Evolutionary conservation across 2,797 vertebrate genomes (phyloP), one percentile per base, ranked within the genome.

Genomic region (Catharus ustulatus): DNA sequence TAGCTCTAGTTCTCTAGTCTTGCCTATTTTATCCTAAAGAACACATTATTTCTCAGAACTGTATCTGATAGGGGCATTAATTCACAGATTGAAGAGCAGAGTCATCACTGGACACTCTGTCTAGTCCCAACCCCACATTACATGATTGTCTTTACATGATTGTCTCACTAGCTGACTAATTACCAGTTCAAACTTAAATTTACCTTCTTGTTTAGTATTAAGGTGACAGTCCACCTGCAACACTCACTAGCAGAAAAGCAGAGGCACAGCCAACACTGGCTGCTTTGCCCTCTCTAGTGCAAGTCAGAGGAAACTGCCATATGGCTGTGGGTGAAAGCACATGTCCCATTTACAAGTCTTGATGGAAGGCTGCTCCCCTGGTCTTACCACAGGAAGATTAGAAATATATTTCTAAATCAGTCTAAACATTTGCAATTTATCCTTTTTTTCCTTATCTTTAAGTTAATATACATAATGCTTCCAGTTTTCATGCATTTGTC

Each of bases 111-210:
- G 54, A 73, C 8, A 72, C 6, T 1, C 49, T 55, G 12, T 17
- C 21, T 42, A 83, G 29, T 64, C 19, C 21, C 4, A 2, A 26
- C 6, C 10, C 7, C 16, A 42, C 0, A 0, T 48, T 66, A 55
- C 30, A 13, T 1, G 0, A 51, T 21, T 46, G 32, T 29, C 48
- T 77, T 48, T 66, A 55, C 30, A 13, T 1, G 0, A 51, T 21
- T 46, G 32, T 29, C 48, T 77, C 32, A 57, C 23, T 15, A 59
- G 11, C 43, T 55, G 30, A 51, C 20, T 55, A 30, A 34, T 46
- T 83, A 88, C 10, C 38, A 68, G 10, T 19, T 78, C 51, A 64
- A 46, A 76, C 16, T 7, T 43, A 66, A 72, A 24, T 34, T 29
- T 49, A 30, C 22, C 11, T 68, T 63, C 42, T 12, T 51, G 42